A percentile compares a stretch with the other conserved stretches of the same genome.
These are phyloP conservation scores for Caenorhabditis brenneri DNA, from an alignment of 1,140 invertebrate genomes.

Conservation along the genomic window DNA sequence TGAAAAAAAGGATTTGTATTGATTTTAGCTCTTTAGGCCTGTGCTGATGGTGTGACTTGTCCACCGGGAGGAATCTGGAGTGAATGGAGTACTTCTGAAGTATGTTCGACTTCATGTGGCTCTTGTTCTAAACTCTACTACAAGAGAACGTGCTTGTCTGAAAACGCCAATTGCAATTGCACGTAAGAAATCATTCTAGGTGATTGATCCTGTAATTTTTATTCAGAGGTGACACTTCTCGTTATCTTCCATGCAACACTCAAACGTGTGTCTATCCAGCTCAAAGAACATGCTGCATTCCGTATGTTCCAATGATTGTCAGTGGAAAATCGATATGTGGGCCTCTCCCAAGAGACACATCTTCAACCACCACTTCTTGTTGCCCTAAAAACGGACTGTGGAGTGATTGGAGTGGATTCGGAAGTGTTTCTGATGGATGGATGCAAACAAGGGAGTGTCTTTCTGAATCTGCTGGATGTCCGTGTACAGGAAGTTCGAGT, in stretches of 20 bases:
- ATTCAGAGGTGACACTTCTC: background rate
- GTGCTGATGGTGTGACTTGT: background rate
- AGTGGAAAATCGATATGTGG: background rate
- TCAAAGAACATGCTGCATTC: background rate
- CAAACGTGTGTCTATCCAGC: background rate
- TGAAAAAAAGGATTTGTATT: background rate
- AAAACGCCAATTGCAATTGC: background rate
- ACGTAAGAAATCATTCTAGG: background rate
- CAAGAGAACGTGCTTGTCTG: background rate
- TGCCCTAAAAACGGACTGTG: background rate
- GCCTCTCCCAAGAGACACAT: background rate
- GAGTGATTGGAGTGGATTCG: background rate
- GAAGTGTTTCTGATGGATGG: background rate
- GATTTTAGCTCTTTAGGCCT: background rate
- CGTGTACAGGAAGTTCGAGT: background rate
- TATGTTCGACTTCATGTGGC: background rate
- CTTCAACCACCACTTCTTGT: background rate
- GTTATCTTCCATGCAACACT: background rate
- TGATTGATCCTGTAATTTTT: background rate
- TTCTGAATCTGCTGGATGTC: background rate
- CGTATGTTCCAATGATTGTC: background rate
- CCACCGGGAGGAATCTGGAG: background rate
- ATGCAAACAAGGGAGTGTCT: background rate
- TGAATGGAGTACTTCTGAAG: background rate
- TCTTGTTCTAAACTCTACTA: background rate